phyloP scores from a whole-genome alignment of 2,888 invertebrate species.

The Cryptus viduatorius region DNA sequence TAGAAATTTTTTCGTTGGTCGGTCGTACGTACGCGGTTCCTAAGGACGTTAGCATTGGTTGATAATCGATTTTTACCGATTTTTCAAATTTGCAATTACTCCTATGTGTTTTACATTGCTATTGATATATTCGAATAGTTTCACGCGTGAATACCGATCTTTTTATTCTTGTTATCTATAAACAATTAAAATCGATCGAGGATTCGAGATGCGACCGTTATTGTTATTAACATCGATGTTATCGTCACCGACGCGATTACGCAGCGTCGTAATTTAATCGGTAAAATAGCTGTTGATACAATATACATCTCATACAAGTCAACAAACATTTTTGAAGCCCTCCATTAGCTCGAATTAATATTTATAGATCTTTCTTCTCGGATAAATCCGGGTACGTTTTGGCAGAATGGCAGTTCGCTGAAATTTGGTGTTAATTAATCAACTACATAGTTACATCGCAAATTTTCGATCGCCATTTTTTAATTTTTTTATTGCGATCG shows the following conservation, averaged over 20 bases:
- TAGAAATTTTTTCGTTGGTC: conserved; percentile 1
- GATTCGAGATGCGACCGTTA: neutral
- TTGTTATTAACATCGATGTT: neutral
- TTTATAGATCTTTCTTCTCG: neutral
- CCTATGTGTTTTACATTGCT: neutral
- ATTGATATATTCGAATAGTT: neutral
- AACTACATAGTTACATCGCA: neutral
- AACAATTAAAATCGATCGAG: neutral
- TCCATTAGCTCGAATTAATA: conserved; percentile 9
- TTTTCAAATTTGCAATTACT: neutral
- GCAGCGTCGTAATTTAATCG: neutral
- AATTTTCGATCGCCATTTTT: neutral
- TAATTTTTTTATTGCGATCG: neutral
- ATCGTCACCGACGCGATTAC: neutral
- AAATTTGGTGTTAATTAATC: neutral
- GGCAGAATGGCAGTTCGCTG: neutral
- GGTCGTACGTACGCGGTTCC: conserved; percentile 4
- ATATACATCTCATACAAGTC: conserved; percentile 3
- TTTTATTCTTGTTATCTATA: neutral
- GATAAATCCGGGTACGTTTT: conserved; percentile 3
- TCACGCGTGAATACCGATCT: too few relatives aligned
- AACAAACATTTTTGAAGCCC: neutral
- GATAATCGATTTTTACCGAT: neutral
- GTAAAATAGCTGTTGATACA: neutral
- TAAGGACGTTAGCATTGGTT: neutral